phyloP scores from a whole-genome alignment of 1,140 invertebrate genomes.

The Scaptomyza pallida region DNA sequence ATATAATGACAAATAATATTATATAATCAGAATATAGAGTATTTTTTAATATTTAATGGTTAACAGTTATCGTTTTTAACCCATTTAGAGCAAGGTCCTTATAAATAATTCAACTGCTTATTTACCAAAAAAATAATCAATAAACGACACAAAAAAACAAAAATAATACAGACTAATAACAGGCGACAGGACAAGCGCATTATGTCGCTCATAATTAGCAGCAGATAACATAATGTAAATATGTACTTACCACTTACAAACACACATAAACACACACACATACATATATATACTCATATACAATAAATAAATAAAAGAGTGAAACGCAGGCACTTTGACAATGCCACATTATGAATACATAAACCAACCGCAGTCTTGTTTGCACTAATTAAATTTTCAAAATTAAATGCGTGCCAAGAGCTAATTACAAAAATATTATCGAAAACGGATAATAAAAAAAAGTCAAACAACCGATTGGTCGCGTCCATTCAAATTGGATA shows the following conservation, averaged over 20 bases:
- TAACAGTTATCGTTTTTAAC: slow-evolving; percentile 3
- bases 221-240: slow-evolving; percentile 14
- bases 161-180: slow-evolving; percentile 28
- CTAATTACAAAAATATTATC: slow-evolving; percentile 70
- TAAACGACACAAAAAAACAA: slow-evolving; percentile 7
- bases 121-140: slow-evolving; percentile 35
- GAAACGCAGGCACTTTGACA: slow-evolving; percentile 24
- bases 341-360: slow-evolving; percentile 53
- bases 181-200: slow-evolving; percentile 38
- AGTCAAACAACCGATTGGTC: neutral
- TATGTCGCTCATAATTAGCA: slow-evolving; percentile 48
- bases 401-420: slow-evolving; percentile 64
- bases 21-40: neutral
- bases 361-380: slow-evolving; percentile 70
- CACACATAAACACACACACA: too few species aligned
- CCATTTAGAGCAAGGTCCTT: neutral
- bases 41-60: neutral
- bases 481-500: slow-evolving; percentile 37
- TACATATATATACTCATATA: neutral
- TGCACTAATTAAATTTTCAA: slow-evolving; percentile 75
- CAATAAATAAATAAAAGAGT: neutral
- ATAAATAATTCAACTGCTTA: slow-evolving; percentile 33
- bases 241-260: neutral
- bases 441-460: slow-evolving; percentile 29
- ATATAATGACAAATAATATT: neutral